These are phyloP conservation scores for Columba livia DNA, from an alignment of 2,113 vertebrate genomes.

Conservation along the genomic window DNA sequence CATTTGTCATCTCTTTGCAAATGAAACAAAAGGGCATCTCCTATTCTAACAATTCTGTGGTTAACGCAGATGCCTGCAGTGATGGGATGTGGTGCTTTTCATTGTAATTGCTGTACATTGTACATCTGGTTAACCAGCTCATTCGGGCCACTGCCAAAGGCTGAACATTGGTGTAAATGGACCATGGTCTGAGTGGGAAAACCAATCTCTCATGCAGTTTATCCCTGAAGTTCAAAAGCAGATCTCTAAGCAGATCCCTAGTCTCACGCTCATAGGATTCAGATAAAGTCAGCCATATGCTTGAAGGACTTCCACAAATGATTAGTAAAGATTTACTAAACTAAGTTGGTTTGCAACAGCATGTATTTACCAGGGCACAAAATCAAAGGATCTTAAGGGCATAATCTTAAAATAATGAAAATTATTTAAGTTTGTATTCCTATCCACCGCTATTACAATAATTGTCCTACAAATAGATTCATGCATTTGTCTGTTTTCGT, in stretches of 20 bases:
- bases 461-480: constrained; percentile 48
- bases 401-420: constrained; percentile 42
- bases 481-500: constrained; percentile 59
- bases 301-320: not conserved
- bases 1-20: not conserved
- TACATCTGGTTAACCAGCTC: not conserved
- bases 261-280: not conserved
- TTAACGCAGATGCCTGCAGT: not conserved
- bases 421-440: constrained; percentile 10
- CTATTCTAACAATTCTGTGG: not conserved
- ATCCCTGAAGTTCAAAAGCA: not conserved
- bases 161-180: not conserved
- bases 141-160: not conserved
- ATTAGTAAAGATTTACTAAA: not conserved
- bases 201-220: not conserved
- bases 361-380: not conserved
- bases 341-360: not conserved
- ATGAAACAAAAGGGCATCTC: not conserved
- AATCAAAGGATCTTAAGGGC: not conserved
- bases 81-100: not conserved
- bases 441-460: constrained; percentile 13
- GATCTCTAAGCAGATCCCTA: not conserved
- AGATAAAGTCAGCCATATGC: not conserved
- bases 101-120: not conserved
- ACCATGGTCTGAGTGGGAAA: not conserved